Evolutionary conservation across 1,140 invertebrate genomes (phyloP).

Genomic region (Zaprionus camerounensis): DNA sequence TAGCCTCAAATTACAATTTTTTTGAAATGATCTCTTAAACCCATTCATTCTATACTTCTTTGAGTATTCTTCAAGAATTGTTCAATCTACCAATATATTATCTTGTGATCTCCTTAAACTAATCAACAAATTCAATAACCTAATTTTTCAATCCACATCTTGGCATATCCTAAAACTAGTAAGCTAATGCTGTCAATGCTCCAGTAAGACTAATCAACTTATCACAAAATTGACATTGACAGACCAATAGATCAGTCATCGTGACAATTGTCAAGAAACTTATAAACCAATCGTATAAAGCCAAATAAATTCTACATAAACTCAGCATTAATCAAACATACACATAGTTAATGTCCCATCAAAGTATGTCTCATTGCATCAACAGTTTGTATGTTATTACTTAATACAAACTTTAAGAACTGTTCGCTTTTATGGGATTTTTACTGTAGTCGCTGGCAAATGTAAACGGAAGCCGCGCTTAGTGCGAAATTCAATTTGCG

Average conservation of each 20-base stretch:
- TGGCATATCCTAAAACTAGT: no score
- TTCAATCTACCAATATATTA: no score
- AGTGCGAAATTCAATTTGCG: constrained; percentile 74
- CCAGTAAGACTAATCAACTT: background rate
- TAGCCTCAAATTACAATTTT: no score
- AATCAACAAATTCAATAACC: no score
- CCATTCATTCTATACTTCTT: no score
- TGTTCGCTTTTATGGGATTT: constrained; percentile 23
- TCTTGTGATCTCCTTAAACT: no score
- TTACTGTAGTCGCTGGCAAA: constrained; percentile 50
- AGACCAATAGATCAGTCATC: background rate
- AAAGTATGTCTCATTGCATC: background rate
- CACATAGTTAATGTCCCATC: background rate
- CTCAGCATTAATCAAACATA: background rate
- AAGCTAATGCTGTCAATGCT: no score
- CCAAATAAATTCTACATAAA: background rate
- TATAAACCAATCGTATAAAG: background rate
- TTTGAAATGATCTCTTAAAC: no score
- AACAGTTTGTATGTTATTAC: constrained; percentile 11
- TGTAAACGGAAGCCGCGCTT: constrained; percentile 72
- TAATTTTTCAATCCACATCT: no score
- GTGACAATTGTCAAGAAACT: background rate
- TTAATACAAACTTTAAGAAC: constrained; percentile 11
- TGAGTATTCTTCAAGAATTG: no score
- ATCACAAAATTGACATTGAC: background rate